phyloP scores from a whole-genome alignment of 2,113 vertebrate species.

The Hoplias malabaricus region DNA sequence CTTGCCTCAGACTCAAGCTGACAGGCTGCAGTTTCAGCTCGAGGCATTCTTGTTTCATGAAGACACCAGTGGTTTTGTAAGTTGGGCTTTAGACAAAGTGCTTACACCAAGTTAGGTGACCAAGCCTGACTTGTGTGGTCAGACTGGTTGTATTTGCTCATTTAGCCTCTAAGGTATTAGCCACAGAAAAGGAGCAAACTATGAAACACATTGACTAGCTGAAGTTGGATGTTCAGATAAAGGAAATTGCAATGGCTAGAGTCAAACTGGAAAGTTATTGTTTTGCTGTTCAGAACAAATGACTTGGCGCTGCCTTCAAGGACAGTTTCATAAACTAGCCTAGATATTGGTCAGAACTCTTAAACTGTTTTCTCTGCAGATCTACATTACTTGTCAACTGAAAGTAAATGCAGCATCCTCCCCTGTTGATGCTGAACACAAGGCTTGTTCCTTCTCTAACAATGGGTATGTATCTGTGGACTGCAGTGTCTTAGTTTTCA shows the following conservation, averaged over 20 bases:
- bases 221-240: too few relatives aligned
- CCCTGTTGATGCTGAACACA: slow-evolving; percentile 22
- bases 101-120: too few relatives aligned
- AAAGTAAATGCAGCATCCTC: slow-evolving; percentile 23
- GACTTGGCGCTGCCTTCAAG: too few relatives aligned
- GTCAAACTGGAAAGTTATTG: too few relatives aligned
- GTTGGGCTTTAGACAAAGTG: neutral
- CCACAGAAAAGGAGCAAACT: too few relatives aligned
- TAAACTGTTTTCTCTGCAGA: neutral
- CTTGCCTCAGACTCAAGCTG: slow-evolving; percentile 15
- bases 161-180: too few relatives aligned
- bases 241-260: too few relatives aligned
- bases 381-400: slow-evolving; percentile 42
- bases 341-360: too few relatives aligned
- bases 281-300: too few relatives aligned
- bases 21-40: slow-evolving; percentile 37
- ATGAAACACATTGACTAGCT: too few relatives aligned
- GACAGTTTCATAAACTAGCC: too few relatives aligned
- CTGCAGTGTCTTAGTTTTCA: neutral
- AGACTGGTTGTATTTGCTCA: too few relatives aligned
- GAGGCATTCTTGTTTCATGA: slow-evolving; percentile 43
- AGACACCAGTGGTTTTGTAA: slow-evolving; percentile 2
- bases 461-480: neutral
- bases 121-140: neutral
- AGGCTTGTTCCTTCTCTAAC: slow-evolving; percentile 36